Evolutionary conservation across 2,888 invertebrate species (phyloP).

Genomic region (Meteorus cinctellus): DNA sequence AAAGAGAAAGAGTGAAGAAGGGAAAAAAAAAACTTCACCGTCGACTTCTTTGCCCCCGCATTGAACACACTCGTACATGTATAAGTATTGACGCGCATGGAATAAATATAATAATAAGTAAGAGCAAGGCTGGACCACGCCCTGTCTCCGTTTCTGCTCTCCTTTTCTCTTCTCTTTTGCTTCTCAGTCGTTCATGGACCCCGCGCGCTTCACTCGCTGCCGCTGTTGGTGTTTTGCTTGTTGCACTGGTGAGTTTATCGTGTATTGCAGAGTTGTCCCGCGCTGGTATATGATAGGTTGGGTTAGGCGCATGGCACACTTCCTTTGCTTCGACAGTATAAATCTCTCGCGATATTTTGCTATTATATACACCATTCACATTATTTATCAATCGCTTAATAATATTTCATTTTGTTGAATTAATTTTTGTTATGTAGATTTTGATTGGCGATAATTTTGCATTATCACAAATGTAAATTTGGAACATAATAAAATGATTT

Average conservation of each 20-base stretch:
- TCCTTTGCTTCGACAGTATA: constrained; percentile 58
- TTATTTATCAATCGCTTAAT: constrained; percentile 37
- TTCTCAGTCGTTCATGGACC: constrained; percentile 44
- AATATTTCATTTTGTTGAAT: background rate
- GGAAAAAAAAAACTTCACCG: constrained; percentile 33
- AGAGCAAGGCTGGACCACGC: constrained; percentile 72
- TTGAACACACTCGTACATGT: constrained; percentile 12
- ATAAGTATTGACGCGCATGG: constrained; percentile 50
- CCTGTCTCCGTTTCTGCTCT: constrained; percentile 70
- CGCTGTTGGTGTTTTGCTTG: constrained; percentile 24
- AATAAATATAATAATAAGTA: constrained; percentile 71
- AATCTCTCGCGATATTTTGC: constrained; percentile 30
- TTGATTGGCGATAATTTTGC: too few relatives aligned
- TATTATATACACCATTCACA: constrained; percentile 24
- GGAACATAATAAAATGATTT: too few relatives aligned
- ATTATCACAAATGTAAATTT: too few relatives aligned
- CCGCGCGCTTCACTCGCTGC: constrained; percentile 36
- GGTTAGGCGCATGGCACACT: constrained; percentile 60
- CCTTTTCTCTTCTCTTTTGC: constrained; percentile 54
- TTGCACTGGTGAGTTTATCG: constrained; percentile 42
- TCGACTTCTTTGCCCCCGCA: constrained; percentile 36
- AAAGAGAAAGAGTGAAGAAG: constrained; percentile 29
- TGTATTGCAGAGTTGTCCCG: constrained; percentile 49
- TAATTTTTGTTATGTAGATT: background rate
- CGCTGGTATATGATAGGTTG: constrained; percentile 54